Evolutionary conservation across 1,140 invertebrate genomes (phyloP), one percentile per base, ranked within the genome.

Genomic region (Sycophaga agraensis): DNA sequence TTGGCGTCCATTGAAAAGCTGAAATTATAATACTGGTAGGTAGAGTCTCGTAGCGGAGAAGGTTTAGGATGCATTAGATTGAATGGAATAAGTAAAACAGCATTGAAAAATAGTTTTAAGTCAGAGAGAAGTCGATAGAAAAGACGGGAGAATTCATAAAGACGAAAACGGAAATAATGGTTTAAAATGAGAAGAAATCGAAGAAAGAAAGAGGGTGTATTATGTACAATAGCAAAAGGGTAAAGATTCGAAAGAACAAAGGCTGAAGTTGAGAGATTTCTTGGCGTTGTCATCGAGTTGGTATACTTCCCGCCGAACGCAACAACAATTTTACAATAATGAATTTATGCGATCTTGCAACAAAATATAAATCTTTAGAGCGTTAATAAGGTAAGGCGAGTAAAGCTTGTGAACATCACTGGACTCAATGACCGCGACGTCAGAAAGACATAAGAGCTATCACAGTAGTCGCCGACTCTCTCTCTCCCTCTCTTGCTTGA

Each of bases 21-120:
- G 46, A 69, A 46, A 59, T 54, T 31, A 35, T 73, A 75, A 75
- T 75, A 75, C 73, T 75, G 73, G 59, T 66, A 67, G 71, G 70
- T 70, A 71, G 61, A 57, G 61, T 57, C 54, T 31, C 48, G 21
- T 16, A 51, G 37, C 28, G 14, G 31, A 62, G n/a, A 19, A 48
- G 34, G 14, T 59, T 51, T 11, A 59, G 54, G 14, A 11, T 26
- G 8, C 9, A 6, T 8, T 39, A 39, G n/a, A 39, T 14, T 8
- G 37, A 39, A 14, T 14, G 37, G 37, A 11, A 4, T 14, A 39
- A 39, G 8, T 39, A 19, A 46, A 12, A 24, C 22, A 46, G 16
- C 11, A 4, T 26, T 12, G 43, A 46, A 16, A 9, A 48, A 39
- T 39, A 39, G 5, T 39, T 6, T 8, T 8, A 39, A 8, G 26